Percentiles rank a stretch among this genome's conserved stretches.
Evolutionary conservation across 2,888 invertebrate species (phyloP).

Genomic region (Parelbella ahira): DNA sequence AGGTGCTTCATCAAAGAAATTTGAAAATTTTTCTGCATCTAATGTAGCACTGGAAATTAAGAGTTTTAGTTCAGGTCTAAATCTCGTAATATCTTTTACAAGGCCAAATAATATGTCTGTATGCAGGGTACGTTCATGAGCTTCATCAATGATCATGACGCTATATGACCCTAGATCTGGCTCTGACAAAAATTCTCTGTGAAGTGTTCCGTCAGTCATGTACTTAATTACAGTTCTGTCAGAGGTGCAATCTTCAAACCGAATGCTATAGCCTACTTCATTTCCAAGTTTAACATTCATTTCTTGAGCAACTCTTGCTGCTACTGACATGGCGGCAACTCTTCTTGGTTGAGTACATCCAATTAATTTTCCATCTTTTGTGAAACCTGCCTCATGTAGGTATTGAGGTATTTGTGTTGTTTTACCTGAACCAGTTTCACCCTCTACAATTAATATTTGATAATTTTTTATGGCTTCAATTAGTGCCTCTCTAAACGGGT

Average conservation of each 20-base stretch:
- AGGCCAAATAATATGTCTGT: constrained; percentile 99
- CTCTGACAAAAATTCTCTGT: constrained; percentile 97
- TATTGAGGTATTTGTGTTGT: constrained; percentile 99
- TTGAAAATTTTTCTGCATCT: constrained; percentile 98
- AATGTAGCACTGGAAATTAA: constrained; percentile 98
- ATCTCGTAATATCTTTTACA: constrained; percentile 96
- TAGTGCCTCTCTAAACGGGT: constrained; percentile 92
- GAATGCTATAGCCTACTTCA: constrained; percentile 93
- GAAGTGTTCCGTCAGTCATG: constrained; percentile 99
- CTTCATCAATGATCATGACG: constrained; percentile 99
- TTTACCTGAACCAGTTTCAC: constrained; percentile 99
- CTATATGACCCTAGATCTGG: constrained; percentile 97
- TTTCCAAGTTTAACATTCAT: constrained; percentile 97
- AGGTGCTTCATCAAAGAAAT: constrained; percentile 99
- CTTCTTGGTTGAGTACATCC: constrained; percentile 98
- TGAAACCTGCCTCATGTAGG: constrained; percentile 95
- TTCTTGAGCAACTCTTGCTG: constrained; percentile 98
- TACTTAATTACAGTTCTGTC: constrained; percentile 98
- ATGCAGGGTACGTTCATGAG: constrained; percentile 98
- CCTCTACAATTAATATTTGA: constrained; percentile 96
- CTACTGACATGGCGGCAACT: constrained; percentile 99
- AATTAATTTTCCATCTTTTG: constrained; percentile 90
- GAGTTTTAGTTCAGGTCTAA: constrained; percentile 95
- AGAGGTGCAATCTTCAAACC: constrained; percentile 99
- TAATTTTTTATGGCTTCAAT: constrained; percentile 94